These are phyloP conservation scores for Ostrea edulis DNA, from an alignment of 1,140 invertebrate species.

Conservation along the genomic window DNA sequence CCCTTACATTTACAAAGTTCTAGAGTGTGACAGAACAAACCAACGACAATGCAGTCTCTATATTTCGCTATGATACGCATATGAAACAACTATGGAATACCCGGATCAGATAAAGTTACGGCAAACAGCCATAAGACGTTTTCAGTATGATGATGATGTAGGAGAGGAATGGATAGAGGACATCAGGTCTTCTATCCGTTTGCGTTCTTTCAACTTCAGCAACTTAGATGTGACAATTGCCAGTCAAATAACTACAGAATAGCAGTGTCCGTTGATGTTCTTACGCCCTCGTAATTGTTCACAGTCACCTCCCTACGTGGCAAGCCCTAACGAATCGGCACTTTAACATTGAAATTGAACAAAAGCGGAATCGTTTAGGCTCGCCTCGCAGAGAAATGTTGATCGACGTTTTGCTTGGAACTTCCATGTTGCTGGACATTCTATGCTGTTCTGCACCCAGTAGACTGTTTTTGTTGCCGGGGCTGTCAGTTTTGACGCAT, in stretches of 20 bases:
- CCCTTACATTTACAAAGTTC: too few species aligned
- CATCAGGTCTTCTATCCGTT: too few species aligned
- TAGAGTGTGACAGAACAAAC: too few species aligned
- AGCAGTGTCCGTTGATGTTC: background rate
- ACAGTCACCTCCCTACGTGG: constrained; percentile 61
- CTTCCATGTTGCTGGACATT: background rate
- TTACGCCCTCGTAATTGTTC: background rate
- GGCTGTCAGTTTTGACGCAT: background rate
- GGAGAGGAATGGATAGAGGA: too few species aligned
- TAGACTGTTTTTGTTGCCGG: background rate
- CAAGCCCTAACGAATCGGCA: constrained; percentile 63
- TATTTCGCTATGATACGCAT: too few species aligned
- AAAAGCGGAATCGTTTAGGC: constrained; percentile 64
- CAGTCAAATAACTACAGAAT: background rate
- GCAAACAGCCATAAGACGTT: too few species aligned
- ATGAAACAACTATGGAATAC: too few species aligned
- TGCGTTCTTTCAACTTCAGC: too few species aligned
- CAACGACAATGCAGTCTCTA: too few species aligned
- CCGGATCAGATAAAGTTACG: too few species aligned
- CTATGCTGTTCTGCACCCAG: background rate
- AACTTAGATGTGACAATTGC: too few species aligned
- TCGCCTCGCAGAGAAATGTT: constrained; percentile 63
- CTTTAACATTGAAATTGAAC: constrained; percentile 59
- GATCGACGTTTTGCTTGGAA: constrained; percentile 2
- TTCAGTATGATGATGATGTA: too few species aligned